Percentiles rank a stretch among this genome's conserved stretches.
Conservation (phyloP, 2,888 invertebrate genomes). For the Caenorhabditis sp. region DNA sequence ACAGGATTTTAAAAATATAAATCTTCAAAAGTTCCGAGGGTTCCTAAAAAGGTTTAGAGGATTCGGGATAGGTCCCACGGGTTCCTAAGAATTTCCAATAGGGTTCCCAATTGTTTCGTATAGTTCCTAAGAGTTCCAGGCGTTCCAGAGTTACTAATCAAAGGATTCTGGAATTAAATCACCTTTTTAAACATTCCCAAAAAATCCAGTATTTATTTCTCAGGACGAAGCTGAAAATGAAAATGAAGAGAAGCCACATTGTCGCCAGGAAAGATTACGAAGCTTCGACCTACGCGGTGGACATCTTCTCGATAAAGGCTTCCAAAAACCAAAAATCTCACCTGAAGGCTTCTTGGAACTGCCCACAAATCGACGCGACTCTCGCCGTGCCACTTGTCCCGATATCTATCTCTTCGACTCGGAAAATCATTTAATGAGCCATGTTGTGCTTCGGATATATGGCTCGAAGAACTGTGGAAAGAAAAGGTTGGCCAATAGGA, state of each 20-base stretch:
- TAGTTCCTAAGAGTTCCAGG: no score
- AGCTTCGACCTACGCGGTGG: conserved; percentile 41
- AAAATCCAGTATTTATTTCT: neutral
- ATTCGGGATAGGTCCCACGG: no score
- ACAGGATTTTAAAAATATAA: no score
- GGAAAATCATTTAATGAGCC: conserved; percentile 25
- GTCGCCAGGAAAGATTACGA: conserved; percentile 23
- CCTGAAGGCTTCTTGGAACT: conserved; percentile 5
- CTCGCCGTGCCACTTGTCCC: conserved; percentile 67
- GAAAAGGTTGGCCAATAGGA: conserved; percentile 58
- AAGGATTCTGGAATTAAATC: no score
- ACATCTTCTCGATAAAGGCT: conserved; percentile 33
- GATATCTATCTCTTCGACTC: conserved; percentile 65
- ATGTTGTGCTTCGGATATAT: conserved; percentile 56
- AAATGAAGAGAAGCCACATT: conserved; percentile 15
- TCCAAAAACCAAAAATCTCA: conserved; percentile 24
- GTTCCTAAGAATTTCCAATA: no score
- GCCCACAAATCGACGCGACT: conserved; percentile 16
- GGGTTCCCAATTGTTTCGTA: no score
- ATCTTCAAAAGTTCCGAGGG: no score
- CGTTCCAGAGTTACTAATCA: no score
- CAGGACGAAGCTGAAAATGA: conserved; percentile 23
- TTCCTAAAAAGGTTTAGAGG: no score
- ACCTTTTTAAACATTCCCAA: no score
- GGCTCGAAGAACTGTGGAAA: conserved; percentile 64